phyloP scores from a whole-genome alignment of 1,140 invertebrate species.

The Macrosteles quadrilineatus region DNA sequence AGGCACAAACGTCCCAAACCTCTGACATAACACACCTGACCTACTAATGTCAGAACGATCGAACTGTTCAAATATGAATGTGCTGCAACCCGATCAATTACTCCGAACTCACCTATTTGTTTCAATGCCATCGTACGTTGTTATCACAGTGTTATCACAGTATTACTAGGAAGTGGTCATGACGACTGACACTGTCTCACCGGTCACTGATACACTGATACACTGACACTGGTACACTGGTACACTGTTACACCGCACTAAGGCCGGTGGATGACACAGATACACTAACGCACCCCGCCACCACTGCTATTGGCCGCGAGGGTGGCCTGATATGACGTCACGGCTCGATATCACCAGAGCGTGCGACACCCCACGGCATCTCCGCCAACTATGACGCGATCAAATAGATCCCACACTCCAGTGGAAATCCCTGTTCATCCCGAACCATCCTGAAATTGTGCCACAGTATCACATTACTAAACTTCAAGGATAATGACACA shows the following conservation, averaged over 20 bases:
- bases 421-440: too few relatives aligned
- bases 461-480: too few relatives aligned
- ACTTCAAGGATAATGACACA: too few relatives aligned
- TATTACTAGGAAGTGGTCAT: not conserved
- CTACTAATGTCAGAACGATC: too few relatives aligned
- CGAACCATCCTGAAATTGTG: too few relatives aligned
- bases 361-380: not conserved
- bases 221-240: not conserved
- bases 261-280: not conserved
- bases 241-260: not conserved
- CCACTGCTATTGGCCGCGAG: not conserved
- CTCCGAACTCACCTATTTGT: constrained; percentile 5
- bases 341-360: not conserved
- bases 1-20: too few relatives aligned
- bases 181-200: too few relatives aligned
- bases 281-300: not conserved
- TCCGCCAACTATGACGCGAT: not conserved
- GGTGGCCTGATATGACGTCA: constrained; percentile 19
- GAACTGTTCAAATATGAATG: too few relatives aligned
- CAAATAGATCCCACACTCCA: too few relatives aligned
- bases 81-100: too few relatives aligned
- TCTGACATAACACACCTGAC: too few relatives aligned
- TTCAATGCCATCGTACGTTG: not conserved
- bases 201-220: not conserved
- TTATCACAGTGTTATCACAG: not conserved